Evolutionary conservation across 2,888 invertebrate genomes (phyloP), one percentile per base, ranked within the genome.

Genomic region (Scaeva pyrastri): DNA sequence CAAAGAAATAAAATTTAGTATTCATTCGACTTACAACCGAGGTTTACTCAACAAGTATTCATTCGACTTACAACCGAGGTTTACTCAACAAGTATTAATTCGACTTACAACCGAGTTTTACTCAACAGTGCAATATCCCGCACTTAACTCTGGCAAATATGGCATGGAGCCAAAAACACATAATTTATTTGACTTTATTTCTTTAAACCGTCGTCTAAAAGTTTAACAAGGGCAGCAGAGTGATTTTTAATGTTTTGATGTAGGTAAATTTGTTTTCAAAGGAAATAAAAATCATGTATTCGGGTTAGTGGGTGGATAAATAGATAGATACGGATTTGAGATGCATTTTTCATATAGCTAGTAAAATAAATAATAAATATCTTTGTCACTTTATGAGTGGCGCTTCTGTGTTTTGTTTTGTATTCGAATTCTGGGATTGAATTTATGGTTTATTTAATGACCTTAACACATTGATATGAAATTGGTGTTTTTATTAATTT

Each of bases 241-340:
- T 26, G 21, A 11, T 68, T 58, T 41, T 43, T n/a, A 11, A n/a
- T 19, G 21, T 31, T n/a, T 23, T 21, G 16, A 14, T 64, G 19
- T 14, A n/a, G 31, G 5, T 39, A 64, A 56, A 64, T 66, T 71
- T 39, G 66, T 48, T 48, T 56, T 68, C n/a, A 4, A 39, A 76
- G 8, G 31, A 31, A 31, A 31, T 8, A 31, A 80, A 77, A 80
- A 79, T 39, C 39, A 48, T 76, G 45, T 76, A 85, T 80, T 76
- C 72, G 62, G 85, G 85, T 85, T 85, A 85, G 85, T 80, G 76
- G 85, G 85, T 72, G 84, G 79, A 23, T 14, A 16, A n/a, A n/a
- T n/a, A n/a, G n/a, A n/a, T n/a, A n/a, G n/a, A n/a, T n/a, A n/a
- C n/a, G n/a, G n/a, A n/a, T n/a, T n/a, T n/a, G n/a, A n/a, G n/a